These are phyloP conservation scores for Thaleichthys pacificus DNA, from an alignment of 2,797 vertebrate species.

Conservation along the genomic window DNA sequence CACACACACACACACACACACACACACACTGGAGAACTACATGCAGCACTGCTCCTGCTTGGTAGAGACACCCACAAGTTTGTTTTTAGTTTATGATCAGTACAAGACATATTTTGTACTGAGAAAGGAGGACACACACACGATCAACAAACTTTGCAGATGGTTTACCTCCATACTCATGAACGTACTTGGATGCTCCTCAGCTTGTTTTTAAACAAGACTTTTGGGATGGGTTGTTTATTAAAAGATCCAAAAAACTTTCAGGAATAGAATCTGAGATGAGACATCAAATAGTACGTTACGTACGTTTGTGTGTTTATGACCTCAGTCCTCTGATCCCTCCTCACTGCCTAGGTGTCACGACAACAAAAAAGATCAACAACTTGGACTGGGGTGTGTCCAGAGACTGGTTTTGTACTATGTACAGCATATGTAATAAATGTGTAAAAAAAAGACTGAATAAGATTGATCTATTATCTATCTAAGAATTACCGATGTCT, in stretches of 20 bases:
- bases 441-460: conserved; percentile 24
- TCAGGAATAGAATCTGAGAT: too few relatives aligned
- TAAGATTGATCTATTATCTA: conserved; percentile 39
- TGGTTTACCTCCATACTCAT: neutral
- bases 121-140: neutral
- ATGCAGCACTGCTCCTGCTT: neutral
- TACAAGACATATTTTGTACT: neutral
- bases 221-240: neutral
- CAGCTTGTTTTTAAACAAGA: neutral
- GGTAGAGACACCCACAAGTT: neutral
- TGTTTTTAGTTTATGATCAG: neutral
- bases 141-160: neutral
- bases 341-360: neutral
- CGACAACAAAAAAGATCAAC: conserved; percentile 22
- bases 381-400: conserved; percentile 25
- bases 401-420: conserved; percentile 62
- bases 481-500: neutral
- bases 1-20: neutral
- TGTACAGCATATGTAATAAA: conserved; percentile 66
- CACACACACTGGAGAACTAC: conserved; percentile 1
- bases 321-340: too few relatives aligned
- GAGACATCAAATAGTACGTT: too few relatives aligned
- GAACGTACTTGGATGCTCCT: too few relatives aligned
- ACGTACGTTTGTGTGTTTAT: too few relatives aligned
- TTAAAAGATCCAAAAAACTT: neutral